A percentile compares a stretch with the other conserved stretches of the same genome.
phyloP scores from a whole-genome alignment of 30 jellyfish, hydroid and myxozoan genomes.

The Calvadosia cruxmelitensis region DNA sequence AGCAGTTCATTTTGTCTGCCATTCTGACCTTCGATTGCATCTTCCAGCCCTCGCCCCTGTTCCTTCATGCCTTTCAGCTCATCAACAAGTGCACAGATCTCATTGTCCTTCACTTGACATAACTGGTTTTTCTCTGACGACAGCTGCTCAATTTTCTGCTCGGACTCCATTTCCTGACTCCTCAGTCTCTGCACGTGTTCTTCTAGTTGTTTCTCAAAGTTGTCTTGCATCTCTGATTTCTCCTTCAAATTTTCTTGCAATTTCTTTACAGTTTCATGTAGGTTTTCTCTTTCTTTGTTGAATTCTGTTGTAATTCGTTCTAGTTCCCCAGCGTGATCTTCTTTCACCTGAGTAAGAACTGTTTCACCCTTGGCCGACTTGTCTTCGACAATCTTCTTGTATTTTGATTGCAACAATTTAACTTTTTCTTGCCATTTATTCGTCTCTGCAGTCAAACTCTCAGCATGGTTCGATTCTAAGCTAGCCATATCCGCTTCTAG shows the following conservation, averaged over 20 bases:
- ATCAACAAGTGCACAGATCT: conserved; percentile 7
- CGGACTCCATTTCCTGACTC: neutral
- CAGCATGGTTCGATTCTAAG: neutral
- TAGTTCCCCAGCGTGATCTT: conserved; percentile 41
- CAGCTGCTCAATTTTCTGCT: neutral
- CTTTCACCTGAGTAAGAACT: conserved; percentile 44
- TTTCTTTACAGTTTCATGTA: neutral
- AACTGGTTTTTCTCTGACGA: conserved; percentile 12
- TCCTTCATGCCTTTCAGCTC: conserved; percentile 17
- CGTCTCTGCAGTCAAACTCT: neutral
- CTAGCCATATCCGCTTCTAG: neutral
- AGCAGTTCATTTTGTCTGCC: conserved; percentile 26
- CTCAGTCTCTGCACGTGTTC: neutral
- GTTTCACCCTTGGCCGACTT: conserved; percentile 66
- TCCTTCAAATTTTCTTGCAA: neutral
- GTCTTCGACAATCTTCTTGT: conserved; percentile 46
- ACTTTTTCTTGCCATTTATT: neutral
- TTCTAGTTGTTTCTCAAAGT: neutral
- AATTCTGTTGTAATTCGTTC: conserved; percentile 7
- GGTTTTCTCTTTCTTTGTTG: neutral
- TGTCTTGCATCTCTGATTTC: neutral
- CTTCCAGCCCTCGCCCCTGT: conserved; percentile 36
- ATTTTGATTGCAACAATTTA: conserved; percentile 12
- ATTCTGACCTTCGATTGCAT: conserved; percentile 33
- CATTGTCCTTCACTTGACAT: neutral